Conservation (phyloP, 1,140 invertebrate species). For the Rhizoglyphus robini region DNA sequence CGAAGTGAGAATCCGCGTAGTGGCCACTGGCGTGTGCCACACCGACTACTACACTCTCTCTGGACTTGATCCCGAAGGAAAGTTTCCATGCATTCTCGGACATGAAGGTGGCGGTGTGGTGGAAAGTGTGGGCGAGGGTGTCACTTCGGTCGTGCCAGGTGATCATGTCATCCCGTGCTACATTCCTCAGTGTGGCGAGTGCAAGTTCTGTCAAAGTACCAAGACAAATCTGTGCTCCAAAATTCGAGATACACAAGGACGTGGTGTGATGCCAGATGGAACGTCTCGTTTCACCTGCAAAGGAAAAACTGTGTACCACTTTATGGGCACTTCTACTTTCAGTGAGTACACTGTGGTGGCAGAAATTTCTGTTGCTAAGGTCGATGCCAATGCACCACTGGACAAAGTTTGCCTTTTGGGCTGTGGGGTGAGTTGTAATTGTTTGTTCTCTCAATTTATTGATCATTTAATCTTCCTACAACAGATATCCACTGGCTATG, state of each 20-base stretch:
- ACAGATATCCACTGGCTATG: conserved; percentile 68
- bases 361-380: conserved; percentile 70
- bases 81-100: conserved; percentile 80
- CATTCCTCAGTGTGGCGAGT: too few relatives aligned
- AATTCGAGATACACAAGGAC: conserved; percentile 44
- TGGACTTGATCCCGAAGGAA: conserved; percentile 82
- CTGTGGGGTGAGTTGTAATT: conserved; percentile 64
- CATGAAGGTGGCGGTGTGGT: conserved; percentile 92
- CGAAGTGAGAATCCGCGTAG: too few relatives aligned
- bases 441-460: conserved; percentile 42
- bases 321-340: conserved; percentile 93
- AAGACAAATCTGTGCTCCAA: too few relatives aligned
- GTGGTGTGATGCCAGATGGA: too few relatives aligned
- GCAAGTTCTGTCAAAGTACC: too few relatives aligned
- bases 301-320: conserved; percentile 76
- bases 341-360: conserved; percentile 35
- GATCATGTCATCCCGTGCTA: conserved; percentile 95
- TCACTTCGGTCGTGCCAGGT: conserved; percentile 67
- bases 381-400: conserved; percentile 56
- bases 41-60: conserved; percentile 88
- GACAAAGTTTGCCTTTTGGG: too few relatives aligned
- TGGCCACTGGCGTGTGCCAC: conserved; percentile 81
- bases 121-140: conserved; percentile 86
- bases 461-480: too few relatives aligned
- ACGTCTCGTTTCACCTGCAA: conserved; percentile 91